phyloP scores from a whole-genome alignment of 2,797 vertebrate species.

The Chelmon rostratus region DNA sequence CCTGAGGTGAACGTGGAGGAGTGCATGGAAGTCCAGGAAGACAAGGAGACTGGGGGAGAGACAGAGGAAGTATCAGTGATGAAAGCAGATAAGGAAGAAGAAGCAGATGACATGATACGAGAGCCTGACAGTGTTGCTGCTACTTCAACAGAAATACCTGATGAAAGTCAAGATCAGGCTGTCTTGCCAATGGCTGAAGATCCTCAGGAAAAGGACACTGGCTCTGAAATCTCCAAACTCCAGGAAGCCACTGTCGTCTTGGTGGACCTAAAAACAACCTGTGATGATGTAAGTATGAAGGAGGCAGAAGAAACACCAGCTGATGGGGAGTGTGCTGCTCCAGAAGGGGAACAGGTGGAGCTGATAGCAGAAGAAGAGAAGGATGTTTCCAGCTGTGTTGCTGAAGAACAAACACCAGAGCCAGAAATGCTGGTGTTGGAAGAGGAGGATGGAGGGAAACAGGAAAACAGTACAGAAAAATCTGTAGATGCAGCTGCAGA shows the following conservation, averaged over 20 bases:
- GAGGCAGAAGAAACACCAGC: slow-evolving; percentile 5
- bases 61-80: neutral
- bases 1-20: slow-evolving; percentile 25
- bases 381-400: neutral
- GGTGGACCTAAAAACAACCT: slow-evolving; percentile 43
- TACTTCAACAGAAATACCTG: neutral
- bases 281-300: neutral
- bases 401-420: slow-evolving; percentile 1
- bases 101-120: neutral
- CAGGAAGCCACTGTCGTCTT: slow-evolving; percentile 37
- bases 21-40: neutral
- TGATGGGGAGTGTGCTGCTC: slow-evolving; percentile 3
- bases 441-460: neutral
- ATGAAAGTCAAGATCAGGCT: neutral
- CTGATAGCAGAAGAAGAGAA: neutral
- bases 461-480: neutral
- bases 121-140: neutral
- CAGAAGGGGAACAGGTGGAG: slow-evolving; percentile 1
- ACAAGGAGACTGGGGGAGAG: slow-evolving; percentile 4
- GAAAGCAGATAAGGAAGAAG: neutral
- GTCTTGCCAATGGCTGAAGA: neutral
- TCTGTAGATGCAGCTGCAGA: neutral
- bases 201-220: neutral
- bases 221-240: slow-evolving; percentile 23
- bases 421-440: neutral